Evolutionary conservation across 1,140 invertebrate genomes (phyloP).

Genomic region (Drosophila punjabiensis): DNA sequence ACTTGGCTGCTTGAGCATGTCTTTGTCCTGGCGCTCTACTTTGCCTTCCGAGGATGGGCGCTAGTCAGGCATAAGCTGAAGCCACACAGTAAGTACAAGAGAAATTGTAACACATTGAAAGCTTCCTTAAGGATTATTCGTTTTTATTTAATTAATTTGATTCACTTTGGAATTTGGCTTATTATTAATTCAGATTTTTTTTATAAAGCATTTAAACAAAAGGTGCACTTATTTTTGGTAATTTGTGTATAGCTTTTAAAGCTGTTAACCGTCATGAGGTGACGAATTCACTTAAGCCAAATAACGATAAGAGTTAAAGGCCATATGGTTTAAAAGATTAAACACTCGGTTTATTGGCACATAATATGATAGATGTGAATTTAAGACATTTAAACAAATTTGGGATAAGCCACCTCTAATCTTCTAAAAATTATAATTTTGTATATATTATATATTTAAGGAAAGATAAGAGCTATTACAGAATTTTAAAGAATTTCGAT

Average conservation of each 20-base stretch:
- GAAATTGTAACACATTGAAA: background rate
- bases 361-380: background rate
- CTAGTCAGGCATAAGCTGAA: constrained; percentile 65
- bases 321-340: background rate
- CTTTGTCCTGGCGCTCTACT: constrained; percentile 86
- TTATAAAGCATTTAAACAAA: background rate
- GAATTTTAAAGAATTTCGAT: background rate
- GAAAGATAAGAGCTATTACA: background rate
- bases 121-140: background rate
- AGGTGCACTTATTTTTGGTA: background rate
- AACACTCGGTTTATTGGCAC: background rate
- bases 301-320: constrained; percentile 8
- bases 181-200: background rate
- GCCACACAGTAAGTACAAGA: constrained; percentile 53
- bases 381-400: background rate
- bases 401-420: background rate
- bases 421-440: background rate
- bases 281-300: constrained; percentile 1
- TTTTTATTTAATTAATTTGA: background rate
- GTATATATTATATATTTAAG: background rate
- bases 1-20: constrained; percentile 86
- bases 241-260: constrained; percentile 3
- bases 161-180: background rate
- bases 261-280: constrained; percentile 7
- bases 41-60: constrained; percentile 85